Percentiles rank a stretch among this genome's conserved stretches.
Conservation (phyloP, 2,888 invertebrate species). For the Drosophila meridiana region DNA sequence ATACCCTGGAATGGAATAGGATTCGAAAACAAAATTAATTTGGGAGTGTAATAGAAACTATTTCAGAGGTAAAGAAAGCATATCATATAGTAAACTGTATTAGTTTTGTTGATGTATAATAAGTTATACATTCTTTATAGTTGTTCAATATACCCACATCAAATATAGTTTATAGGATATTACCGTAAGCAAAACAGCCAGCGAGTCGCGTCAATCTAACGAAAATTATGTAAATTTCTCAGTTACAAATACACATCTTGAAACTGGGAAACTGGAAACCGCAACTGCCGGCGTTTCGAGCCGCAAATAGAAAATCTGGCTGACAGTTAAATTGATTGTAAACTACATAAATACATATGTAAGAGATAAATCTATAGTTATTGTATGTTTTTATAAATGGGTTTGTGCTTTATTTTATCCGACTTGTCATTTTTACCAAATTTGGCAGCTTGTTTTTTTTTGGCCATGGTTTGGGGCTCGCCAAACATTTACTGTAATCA, state of each 20-base stretch:
- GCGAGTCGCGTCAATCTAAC: conserved; percentile 48
- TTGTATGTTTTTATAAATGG: conserved; percentile 26
- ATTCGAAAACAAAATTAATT: neutral
- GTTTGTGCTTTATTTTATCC: conserved; percentile 12
- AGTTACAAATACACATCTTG: conserved; percentile 29
- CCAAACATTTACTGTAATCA: conserved; percentile 57
- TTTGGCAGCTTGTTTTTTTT: conserved; percentile 56
- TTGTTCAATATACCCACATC: neutral
- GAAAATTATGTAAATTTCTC: conserved; percentile 73
- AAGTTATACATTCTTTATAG: neutral
- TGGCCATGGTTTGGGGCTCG: conserved; percentile 19
- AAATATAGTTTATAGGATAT: conserved; percentile 9
- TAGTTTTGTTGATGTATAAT: no score
- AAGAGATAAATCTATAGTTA: conserved; percentile 50
- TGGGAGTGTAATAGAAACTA: accelerated
- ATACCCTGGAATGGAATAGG: conserved; percentile 32
- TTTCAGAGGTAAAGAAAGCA: neutral
- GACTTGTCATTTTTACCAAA: conserved; percentile 65
- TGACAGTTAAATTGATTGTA: conserved; percentile 77
- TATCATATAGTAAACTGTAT: no score
- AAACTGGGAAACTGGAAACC: conserved; percentile 53
- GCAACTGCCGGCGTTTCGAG: conserved; percentile 51
- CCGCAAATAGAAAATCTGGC: conserved; percentile 57
- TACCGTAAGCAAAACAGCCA: conserved; percentile 10
- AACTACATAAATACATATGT: conserved; percentile 59